These are phyloP conservation scores for Drosophila colorata DNA, from an alignment of 2,888 invertebrate genomes.

Conservation along the genomic window DNA sequence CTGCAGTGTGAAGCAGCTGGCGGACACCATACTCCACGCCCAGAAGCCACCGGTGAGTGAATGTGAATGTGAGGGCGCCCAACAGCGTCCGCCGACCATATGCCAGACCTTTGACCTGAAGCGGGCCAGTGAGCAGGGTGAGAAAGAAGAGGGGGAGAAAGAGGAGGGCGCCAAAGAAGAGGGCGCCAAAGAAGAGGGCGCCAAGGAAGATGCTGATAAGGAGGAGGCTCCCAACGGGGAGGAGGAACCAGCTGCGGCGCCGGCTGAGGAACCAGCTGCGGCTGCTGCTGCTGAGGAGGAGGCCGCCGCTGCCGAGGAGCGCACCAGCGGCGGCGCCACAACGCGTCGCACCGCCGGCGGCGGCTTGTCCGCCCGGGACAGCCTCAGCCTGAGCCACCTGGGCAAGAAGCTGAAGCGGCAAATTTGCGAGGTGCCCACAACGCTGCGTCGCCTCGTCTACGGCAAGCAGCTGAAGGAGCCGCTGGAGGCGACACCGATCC, in stretches of 20 bases:
- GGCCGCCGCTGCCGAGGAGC: not conserved
- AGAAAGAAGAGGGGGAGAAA: not conserved
- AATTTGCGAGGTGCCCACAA: conserved; percentile 70
- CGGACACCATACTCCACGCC: conserved; percentile 74
- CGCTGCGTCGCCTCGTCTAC: conserved; percentile 35
- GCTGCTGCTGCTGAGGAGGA: not conserved
- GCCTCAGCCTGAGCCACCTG: not conserved
- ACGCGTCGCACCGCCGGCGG: conserved; percentile 9
- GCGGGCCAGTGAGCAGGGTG: not conserved
- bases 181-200: not conserved
- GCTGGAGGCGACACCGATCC: not conserved
- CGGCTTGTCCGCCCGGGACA: not conserved
- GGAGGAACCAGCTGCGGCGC: not conserved
- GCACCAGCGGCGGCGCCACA: conserved; percentile 3
- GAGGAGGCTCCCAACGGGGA: not conserved
- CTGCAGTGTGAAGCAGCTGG: conserved; percentile 82
- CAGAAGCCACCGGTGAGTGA: conserved; percentile 66
- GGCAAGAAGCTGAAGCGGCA: conserved; percentile 30
- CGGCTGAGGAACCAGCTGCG: not conserved
- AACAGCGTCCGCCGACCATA: not conserved
- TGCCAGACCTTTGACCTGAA: conserved; percentile 1
- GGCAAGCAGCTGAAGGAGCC: not conserved
- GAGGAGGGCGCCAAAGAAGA: not conserved
- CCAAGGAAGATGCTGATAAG: not conserved
- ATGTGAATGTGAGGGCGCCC: conserved; percentile 21